Percentiles rank a stretch among this genome's conserved stretches.
phyloP scores from a whole-genome alignment of 2,888 invertebrate species.

The Nomada ferruginata region DNA sequence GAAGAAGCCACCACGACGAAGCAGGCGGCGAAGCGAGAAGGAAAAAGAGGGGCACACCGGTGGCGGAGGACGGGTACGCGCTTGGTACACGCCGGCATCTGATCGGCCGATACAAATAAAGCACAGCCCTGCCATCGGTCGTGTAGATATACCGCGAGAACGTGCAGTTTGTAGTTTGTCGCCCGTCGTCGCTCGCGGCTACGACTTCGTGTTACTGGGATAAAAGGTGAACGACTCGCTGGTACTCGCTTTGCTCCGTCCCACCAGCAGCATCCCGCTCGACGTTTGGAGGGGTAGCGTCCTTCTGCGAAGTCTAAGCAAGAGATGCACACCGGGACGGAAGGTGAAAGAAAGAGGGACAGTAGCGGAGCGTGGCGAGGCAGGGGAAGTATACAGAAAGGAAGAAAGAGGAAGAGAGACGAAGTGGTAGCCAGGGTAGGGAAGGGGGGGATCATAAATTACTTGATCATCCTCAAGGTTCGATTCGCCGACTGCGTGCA shows the following conservation, averaged over 20 bases:
- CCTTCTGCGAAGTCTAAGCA: slow-evolving; percentile 75
- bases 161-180: slow-evolving; percentile 80
- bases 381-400: not conserved
- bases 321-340: slow-evolving; percentile 49
- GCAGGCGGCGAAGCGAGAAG: not conserved
- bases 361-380: slow-evolving; percentile 2
- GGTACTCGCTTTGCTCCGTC: slow-evolving; percentile 73
- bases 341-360: slow-evolving; percentile 14
- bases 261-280: slow-evolving; percentile 79
- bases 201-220: slow-evolving; percentile 84
- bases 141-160: slow-evolving; percentile 71
- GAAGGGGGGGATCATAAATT: slow-evolving; percentile 63
- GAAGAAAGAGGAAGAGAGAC: slow-evolving; percentile 1
- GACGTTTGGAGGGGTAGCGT: slow-evolving; percentile 78
- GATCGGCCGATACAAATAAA: slow-evolving; percentile 80
- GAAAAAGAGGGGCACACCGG: slow-evolving; percentile 2
- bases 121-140: slow-evolving; percentile 71
- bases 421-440: slow-evolving; percentile 12
- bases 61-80: slow-evolving; percentile 5
- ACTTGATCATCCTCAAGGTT: slow-evolving; percentile 71
- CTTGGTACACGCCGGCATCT: slow-evolving; percentile 71
- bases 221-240: slow-evolving; percentile 84
- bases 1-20: not conserved
- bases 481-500: slow-evolving; percentile 63
- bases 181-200: slow-evolving; percentile 77